Evolutionary conservation across 2,797 vertebrate genomes (phyloP).

Genomic region (Catharus ustulatus): DNA sequence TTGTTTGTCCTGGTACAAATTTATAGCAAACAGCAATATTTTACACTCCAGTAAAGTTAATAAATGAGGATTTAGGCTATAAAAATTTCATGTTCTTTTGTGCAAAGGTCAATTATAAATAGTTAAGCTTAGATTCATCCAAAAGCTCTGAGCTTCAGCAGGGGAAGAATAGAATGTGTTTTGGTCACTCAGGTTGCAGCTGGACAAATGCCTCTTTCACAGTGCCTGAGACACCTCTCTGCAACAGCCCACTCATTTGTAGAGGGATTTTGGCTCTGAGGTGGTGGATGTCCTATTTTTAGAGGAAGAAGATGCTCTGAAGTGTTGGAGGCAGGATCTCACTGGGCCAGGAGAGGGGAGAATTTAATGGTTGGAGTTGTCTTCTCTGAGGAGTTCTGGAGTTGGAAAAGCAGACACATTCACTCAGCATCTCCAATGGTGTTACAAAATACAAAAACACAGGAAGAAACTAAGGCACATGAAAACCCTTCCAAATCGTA

Average conservation of each 20-base stretch:
- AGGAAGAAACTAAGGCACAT: not conserved
- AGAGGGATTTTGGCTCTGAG: not conserved
- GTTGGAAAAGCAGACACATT: not conserved
- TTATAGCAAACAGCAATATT: constrained; percentile 84
- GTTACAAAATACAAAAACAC: not conserved
- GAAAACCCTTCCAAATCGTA: not conserved
- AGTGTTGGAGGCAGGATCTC: not conserved
- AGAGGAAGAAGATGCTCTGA: not conserved
- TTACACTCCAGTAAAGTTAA: constrained; percentile 86
- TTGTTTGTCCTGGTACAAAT: constrained; percentile 83
- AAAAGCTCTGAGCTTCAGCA: constrained; percentile 59
- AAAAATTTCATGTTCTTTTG: constrained; percentile 83
- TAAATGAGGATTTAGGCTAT: constrained; percentile 84
- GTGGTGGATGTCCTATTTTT: not conserved
- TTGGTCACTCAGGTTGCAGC: constrained; percentile 65
- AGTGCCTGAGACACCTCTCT: constrained; percentile 22
- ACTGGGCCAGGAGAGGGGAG: not conserved
- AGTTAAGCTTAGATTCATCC: constrained; percentile 82
- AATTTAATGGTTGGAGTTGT: not conserved
- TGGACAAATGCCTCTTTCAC: constrained; percentile 56
- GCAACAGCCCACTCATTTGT: not conserved
- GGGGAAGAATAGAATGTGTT: constrained; percentile 67
- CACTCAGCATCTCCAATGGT: not conserved
- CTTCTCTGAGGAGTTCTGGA: not conserved
- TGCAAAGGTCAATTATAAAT: constrained; percentile 86